Conservation (phyloP, 2,113 vertebrate genomes). For the Orycteropus afer region DNA sequence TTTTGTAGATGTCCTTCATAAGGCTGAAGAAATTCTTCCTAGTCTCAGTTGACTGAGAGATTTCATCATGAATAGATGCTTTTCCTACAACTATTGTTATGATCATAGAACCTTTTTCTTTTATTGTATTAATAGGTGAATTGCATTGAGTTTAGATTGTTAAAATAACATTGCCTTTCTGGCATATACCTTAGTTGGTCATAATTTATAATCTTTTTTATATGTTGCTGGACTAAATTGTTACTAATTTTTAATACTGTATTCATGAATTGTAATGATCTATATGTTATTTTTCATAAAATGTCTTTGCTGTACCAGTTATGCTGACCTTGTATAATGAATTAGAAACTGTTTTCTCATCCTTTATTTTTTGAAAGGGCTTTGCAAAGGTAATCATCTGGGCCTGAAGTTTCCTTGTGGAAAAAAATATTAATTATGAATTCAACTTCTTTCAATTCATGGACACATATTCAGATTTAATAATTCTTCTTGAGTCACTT, state of each 20-base stretch:
- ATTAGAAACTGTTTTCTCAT: background rate
- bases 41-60: background rate
- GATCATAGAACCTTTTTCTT: background rate
- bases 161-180: background rate
- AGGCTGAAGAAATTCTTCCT: background rate
- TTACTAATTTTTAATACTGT: background rate
- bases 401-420: background rate
- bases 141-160: background rate
- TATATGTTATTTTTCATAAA: background rate
- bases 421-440: background rate
- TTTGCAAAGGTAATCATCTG: background rate
- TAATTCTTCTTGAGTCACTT: background rate
- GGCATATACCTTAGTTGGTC: background rate
- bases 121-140: background rate
- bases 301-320: background rate
- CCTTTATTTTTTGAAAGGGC: conserved; percentile 18
- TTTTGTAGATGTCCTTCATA: background rate
- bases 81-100: background rate
- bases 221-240: background rate
- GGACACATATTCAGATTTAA: background rate
- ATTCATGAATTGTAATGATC: background rate
- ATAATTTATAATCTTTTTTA: no score
- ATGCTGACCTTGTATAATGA: background rate
- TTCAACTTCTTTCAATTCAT: background rate
- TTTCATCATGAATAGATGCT: background rate